Evolutionary conservation across 2,113 vertebrate genomes (phyloP).

Genomic region (Tautogolabrus adspersus): DNA sequence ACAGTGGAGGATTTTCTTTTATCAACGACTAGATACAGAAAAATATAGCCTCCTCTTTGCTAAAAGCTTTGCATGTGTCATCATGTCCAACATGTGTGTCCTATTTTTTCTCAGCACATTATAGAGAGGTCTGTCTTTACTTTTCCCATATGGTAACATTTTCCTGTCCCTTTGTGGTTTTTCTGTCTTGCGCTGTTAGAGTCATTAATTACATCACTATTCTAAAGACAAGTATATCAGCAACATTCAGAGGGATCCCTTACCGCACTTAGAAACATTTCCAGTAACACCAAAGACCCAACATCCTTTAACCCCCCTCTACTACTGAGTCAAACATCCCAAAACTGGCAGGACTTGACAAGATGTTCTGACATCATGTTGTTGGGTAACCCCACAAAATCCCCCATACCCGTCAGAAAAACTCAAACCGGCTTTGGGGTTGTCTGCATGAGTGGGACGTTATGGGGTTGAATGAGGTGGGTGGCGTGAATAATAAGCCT

Average conservation of each 20-base stretch:
- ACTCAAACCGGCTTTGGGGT: slow-evolving; percentile 44
- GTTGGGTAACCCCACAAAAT: slow-evolving; percentile 63
- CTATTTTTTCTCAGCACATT: slow-evolving; percentile 56
- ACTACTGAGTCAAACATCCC: slow-evolving; percentile 42
- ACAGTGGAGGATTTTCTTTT: slow-evolving; percentile 6
- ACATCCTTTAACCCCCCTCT: slow-evolving; percentile 17
- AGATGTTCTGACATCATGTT: slow-evolving; percentile 54
- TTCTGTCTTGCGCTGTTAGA: slow-evolving; percentile 76
- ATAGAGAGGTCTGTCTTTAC: slow-evolving; percentile 71
- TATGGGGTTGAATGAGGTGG: slow-evolving; percentile 48
- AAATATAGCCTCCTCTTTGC: background rate
- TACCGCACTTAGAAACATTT: slow-evolving; percentile 72
- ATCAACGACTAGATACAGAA: slow-evolving; percentile 3
- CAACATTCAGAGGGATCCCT: slow-evolving; percentile 69
- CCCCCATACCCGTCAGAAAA: slow-evolving; percentile 46
- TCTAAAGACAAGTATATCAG: slow-evolving; percentile 76
- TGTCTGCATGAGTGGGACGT: slow-evolving; percentile 30
- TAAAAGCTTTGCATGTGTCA: slow-evolving; percentile 7
- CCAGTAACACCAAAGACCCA: slow-evolving; percentile 65
- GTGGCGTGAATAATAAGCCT: slow-evolving; percentile 59
- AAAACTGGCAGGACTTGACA: slow-evolving; percentile 63
- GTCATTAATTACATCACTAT: slow-evolving; percentile 86
- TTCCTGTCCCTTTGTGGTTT: slow-evolving; percentile 75
- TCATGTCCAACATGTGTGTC: slow-evolving; percentile 24
- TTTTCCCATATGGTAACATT: slow-evolving; percentile 82